phyloP scores from a whole-genome alignment of 2,888 invertebrate genomes.

The Kuschelorhynchus macadamiae region DNA sequence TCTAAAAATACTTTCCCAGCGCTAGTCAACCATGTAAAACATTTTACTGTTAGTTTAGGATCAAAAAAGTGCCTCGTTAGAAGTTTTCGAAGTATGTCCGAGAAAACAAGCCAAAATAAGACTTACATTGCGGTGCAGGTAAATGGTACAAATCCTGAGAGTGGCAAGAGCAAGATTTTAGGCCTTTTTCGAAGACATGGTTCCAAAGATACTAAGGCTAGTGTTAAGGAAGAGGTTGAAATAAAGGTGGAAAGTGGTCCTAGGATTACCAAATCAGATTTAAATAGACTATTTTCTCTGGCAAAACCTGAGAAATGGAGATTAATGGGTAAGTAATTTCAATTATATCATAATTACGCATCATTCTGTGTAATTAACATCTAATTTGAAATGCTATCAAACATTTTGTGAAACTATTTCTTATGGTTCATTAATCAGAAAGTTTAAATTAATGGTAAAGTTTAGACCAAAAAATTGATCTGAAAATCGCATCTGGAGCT shows the following conservation, averaged over 20 bases:
- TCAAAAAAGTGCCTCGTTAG: slow-evolving; percentile 37
- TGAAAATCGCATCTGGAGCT: too few species aligned
- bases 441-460: neutral
- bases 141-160: slow-evolving; percentile 34
- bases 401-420: too few species aligned
- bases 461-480: too few species aligned
- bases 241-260: slow-evolving; percentile 14
- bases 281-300: slow-evolving; percentile 72
- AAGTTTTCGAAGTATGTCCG: slow-evolving; percentile 56
- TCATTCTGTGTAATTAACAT: too few species aligned
- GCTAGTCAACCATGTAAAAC: slow-evolving; percentile 39
- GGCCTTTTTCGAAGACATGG: slow-evolving; percentile 51
- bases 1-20: slow-evolving; percentile 52
- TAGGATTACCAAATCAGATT: slow-evolving; percentile 69
- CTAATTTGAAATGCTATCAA: too few species aligned
- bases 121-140: slow-evolving; percentile 59
- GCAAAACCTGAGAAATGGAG: slow-evolving; percentile 78
- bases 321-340: slow-evolving; percentile 69
- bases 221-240: slow-evolving; percentile 25
- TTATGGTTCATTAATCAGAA: too few species aligned
- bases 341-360: too few species aligned
- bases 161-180: slow-evolving; percentile 6
- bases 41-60: slow-evolving; percentile 21
- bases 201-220: slow-evolving; percentile 43
- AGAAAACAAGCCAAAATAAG: slow-evolving; percentile 59